Evolutionary conservation across 1,140 invertebrate genomes (phyloP), one percentile per base, ranked within the genome.

Genomic region (Hesperophylax magnus): DNA sequence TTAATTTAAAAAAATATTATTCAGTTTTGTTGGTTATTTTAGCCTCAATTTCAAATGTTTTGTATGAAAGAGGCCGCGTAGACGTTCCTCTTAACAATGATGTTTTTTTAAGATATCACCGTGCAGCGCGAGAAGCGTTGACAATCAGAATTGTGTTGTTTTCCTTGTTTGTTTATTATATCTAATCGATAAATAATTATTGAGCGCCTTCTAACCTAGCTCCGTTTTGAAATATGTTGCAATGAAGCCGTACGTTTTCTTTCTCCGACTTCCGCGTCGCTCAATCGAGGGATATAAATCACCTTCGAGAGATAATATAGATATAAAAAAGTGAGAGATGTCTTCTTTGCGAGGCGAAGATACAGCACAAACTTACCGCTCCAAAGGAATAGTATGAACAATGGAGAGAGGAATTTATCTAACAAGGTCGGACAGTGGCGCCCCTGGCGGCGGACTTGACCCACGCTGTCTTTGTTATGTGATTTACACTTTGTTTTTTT

Each of bases 391-490:
- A 67, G 63, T 67, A n/a, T 67, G 17, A 72, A 72, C 69, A 72
- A 72, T 72, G 69, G 39, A 47, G 39, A 72, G 39, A 11, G 69
- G 69, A 72, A 72, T 72, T 53, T 53, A 72, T 72, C 69, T 72
- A 72, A 72, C 69, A 72, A 72, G 47, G 69, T 52, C 39, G 69
- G 39, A 15, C 63, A 67, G 24, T 27, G 58, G 14, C 63, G 63
- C 31, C 63, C 22, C 24, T 17, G 11, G 27, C 4, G 27, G 22
- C 8, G 31, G 17, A 15, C 24, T 31, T 67, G 63, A 67, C 27
- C 63, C 27, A 1, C 2, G 39, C 39, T 47, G 39, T 1, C 39
- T 47, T 47, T 47, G 9, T 14, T 47, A 47, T 14, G 39, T 47
- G 39, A 47, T 47, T 47, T 47, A 47, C 39, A 47, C 39, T 14